Percentiles rank a stretch among this genome's conserved stretches.
Evolutionary conservation across 1,140 invertebrate genomes (phyloP).

Genomic region (Apis laboriosa): DNA sequence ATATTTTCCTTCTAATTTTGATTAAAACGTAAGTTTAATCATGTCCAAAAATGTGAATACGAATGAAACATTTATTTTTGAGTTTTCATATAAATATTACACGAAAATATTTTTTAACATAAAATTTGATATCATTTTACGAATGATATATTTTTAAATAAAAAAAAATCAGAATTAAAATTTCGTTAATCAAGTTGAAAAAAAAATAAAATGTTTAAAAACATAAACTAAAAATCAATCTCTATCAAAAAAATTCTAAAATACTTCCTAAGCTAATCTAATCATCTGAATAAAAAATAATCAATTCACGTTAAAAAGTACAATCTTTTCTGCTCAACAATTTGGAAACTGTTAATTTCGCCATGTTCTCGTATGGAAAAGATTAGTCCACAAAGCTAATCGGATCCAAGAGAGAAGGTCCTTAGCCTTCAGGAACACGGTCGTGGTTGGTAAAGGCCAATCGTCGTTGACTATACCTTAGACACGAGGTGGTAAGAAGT

Average conservation of each 20-base stretch:
- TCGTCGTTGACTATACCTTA: not conserved
- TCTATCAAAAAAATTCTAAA: not conserved
- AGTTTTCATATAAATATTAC: no score
- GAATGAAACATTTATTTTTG: no score
- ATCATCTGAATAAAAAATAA: not conserved
- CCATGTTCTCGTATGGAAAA: not conserved
- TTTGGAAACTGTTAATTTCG: not conserved
- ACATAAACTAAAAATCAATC: no score
- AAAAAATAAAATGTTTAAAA: no score
- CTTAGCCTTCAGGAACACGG: conserved; percentile 38
- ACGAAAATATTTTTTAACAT: no score
- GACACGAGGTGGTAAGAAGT: not conserved
- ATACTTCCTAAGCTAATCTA: not conserved
- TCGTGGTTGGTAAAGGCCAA: not conserved
- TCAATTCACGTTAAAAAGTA: not conserved
- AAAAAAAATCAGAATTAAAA: no score
- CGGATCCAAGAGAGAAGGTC: conserved; percentile 19
- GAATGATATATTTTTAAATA: no score
- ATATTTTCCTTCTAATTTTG: no score
- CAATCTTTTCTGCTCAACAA: not conserved
- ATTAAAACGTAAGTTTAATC: no score
- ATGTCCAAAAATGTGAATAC: no score
- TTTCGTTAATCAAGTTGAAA: not conserved
- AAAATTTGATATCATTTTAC: no score
- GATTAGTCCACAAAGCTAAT: not conserved